Evolutionary conservation across 2,888 invertebrate genomes (phyloP).

Genomic region (Scaptomyza polygonia): DNA sequence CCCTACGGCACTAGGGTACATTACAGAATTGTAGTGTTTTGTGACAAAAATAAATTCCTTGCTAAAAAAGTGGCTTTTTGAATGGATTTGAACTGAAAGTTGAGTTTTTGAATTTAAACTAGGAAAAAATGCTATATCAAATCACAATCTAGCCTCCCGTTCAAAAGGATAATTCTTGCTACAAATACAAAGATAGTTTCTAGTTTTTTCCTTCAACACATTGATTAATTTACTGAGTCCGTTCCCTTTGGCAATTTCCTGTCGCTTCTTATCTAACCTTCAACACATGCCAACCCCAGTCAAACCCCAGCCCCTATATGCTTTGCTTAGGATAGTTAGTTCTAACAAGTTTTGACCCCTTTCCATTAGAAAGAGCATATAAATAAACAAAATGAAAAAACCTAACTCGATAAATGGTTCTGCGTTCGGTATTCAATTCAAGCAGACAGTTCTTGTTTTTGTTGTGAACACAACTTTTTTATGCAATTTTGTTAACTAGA

Average conservation of each 20-base stretch:
- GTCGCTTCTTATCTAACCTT: background rate
- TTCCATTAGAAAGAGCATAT: constrained; percentile 44
- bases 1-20: background rate
- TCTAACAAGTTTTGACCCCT: constrained; percentile 56
- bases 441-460: constrained; percentile 28
- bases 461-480: constrained; percentile 62
- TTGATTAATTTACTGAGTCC: background rate
- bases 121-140: too few relatives aligned
- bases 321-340: constrained; percentile 30
- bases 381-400: constrained; percentile 40
- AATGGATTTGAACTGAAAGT: too few relatives aligned
- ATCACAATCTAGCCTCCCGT: background rate
- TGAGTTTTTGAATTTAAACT: too few relatives aligned
- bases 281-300: background rate
- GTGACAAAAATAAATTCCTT: too few relatives aligned
- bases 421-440: constrained; percentile 70
- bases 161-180: background rate
- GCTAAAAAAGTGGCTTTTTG: too few relatives aligned
- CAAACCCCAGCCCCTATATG: background rate
- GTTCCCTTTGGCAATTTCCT: background rate
- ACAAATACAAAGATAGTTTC: background rate
- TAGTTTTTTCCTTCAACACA: background rate
- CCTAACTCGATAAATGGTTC: constrained; percentile 67
- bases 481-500: constrained; percentile 80
- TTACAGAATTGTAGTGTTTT: background rate